These are phyloP conservation scores for Zaprionus vittiger DNA, from an alignment of 1,140 invertebrate species.

Conservation along the genomic window DNA sequence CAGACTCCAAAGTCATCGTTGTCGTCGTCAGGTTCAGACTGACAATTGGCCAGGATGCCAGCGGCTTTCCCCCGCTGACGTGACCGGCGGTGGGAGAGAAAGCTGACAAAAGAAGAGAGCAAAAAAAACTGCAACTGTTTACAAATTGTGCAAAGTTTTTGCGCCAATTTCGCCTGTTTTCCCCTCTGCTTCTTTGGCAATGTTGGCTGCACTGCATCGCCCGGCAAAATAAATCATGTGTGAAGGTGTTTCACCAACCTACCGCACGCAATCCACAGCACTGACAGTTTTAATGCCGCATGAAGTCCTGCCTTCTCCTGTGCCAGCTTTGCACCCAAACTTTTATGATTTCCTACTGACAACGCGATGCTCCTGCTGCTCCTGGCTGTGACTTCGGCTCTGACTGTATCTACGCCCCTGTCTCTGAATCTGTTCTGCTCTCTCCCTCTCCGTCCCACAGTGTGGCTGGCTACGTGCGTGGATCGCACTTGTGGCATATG, in stretches of 20 bases:
- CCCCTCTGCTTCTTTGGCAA: background rate
- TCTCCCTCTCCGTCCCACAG: background rate
- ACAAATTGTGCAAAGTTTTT: constrained; percentile 76
- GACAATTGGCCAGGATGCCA: constrained; percentile 66
- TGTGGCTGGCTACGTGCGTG: constrained; percentile 45
- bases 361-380: constrained; percentile 1
- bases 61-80: constrained; percentile 19
- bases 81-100: constrained; percentile 3
- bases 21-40: constrained; percentile 43
- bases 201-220: constrained; percentile 53
- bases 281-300: constrained; percentile 83
- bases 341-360: constrained; percentile 63
- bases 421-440: background rate
- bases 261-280: constrained; percentile 75
- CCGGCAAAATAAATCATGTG: constrained; percentile 74
- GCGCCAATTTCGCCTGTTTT: constrained; percentile 53
- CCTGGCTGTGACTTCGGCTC: background rate
- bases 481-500: constrained; percentile 80
- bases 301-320: constrained; percentile 59
- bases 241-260: constrained; percentile 63
- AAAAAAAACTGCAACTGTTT: constrained; percentile 75
- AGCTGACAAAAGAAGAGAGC: constrained; percentile 24
- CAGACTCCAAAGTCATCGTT: constrained; percentile 48
- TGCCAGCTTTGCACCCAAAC: constrained; percentile 34
- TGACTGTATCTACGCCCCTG: background rate